Base-by-base conservation (phyloP, 2,113 vertebrate genomes). In the Thryonomys swinderianus region DNA sequence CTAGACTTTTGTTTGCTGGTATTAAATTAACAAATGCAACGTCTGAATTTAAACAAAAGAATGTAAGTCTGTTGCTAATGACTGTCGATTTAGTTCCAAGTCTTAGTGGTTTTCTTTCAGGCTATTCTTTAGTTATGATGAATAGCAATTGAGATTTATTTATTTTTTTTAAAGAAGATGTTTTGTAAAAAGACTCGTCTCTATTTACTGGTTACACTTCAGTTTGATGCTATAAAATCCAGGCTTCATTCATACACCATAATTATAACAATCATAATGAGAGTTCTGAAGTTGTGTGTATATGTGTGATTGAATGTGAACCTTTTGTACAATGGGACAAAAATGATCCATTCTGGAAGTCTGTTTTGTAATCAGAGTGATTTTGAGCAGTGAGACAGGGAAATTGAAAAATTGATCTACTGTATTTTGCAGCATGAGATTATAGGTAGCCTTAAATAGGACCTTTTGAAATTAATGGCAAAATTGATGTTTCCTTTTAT, bases 1-100 rank as follows among this genome's bases (percentile, higher is more conserved):
- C 79, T 95, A 88, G 42, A 51, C 80, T 97, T 97, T 95, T 94
- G 76, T 93, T 97, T 91, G 93, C 96, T 92, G 86, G 55, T 88
- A 97, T 95, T 94, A 92, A 96, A 87, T 87, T 95, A 95, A 74
- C 78, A 90, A 91, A 95, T n/a, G 27, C 88, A 92, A 53, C 93
- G 71, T 95, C 82, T 69, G 84, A 96, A 92, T 74, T 85, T 85
- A 96, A 90, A 94, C 86, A 90, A 83, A 90, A 97, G 78, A 95
- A 94, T 82, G 55, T 82, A 71, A 93, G 84, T 87, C 80, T 96
- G n/a, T 78, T 74, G 83, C 45, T 95, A 93, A 90, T 95, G 79
- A 96, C 21, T 78, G 27, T 97, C 83, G 87, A 73, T 94, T 87
- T 92, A 94, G 79, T 79, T 95, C 21, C 42, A 96, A 96, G 95